Base-by-base conservation (phyloP, 2,797 vertebrate species). In the Eulemur mongoz region DNA sequence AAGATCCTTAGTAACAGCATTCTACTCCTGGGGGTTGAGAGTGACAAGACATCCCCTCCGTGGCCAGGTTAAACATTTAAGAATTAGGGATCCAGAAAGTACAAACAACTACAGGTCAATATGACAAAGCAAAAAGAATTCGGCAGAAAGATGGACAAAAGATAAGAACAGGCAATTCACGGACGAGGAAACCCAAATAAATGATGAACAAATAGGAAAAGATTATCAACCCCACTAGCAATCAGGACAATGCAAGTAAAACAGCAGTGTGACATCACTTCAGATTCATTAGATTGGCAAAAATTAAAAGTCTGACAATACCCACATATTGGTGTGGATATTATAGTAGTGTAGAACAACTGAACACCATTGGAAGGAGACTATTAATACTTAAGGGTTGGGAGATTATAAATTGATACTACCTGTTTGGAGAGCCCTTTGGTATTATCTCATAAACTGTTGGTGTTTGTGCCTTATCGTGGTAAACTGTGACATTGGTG, bases 91-190 rank as follows among this genome's bases (percentile, higher is more conserved):
- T 20, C 15, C 30, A 65, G 54, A 52, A 59, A 45, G 76, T 59
- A 87, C 23, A 91, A 94, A 52, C n/a, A 92, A 69, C n/a, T 70
- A 13, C 35, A 70, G 75, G 18, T 81, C 67, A 89, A 80, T 38
- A 76, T 8, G 57, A 76, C 25, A 59, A 50, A 73, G n/a, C 78
- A 73, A 93, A 94, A 91, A 83, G 23, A 76, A 83, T 35, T 59
- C 40, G 45, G 72, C 52, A 43, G 82, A 79, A 80, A 73, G 20
- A 61, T 32, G 59, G 13, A 32, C 35, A 82, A 94, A 88, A 89
- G 61, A 23, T 80, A 35, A 50, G 40, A 95, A 90, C 18, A 72
- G 63, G 70, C 17, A 63, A 89, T 54, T 94, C 43, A 67, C 22
- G 30, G 73, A 35, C 54, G 5, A 81, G 25, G 7, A 67, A 89